These are phyloP conservation scores for Tinea pellionella DNA, from an alignment of 2,888 invertebrate species.

Conservation along the genomic window DNA sequence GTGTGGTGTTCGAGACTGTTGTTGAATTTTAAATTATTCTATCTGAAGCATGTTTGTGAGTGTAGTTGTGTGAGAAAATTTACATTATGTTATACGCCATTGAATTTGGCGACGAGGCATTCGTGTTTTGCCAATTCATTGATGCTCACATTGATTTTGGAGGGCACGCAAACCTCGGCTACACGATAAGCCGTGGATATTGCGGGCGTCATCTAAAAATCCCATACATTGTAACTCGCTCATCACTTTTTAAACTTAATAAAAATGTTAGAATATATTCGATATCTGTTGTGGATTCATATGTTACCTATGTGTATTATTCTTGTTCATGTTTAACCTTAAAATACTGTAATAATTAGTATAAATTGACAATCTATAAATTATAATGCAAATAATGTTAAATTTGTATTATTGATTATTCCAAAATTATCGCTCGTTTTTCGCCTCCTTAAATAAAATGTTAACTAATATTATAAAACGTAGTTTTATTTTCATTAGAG, in stretches of 20 bases:
- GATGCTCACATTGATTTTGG: background rate
- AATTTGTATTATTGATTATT: conserved; percentile 62
- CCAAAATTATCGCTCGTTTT: conserved; percentile 67
- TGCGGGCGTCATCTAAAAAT: background rate
- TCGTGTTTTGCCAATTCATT: too few relatives aligned
- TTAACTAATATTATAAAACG: conserved; percentile 55
- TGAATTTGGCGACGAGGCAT: conserved; percentile 20
- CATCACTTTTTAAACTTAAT: conserved; percentile 15
- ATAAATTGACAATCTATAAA: conserved; percentile 59
- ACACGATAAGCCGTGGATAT: background rate
- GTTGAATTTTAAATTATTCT: conserved; percentile 38
- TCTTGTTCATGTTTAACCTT: conserved; percentile 68
- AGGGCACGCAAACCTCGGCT: too few relatives aligned
- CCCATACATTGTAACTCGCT: background rate
- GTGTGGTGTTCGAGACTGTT: conserved; percentile 33
- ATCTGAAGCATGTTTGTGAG: conserved; percentile 22
- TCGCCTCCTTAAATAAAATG: conserved; percentile 69
- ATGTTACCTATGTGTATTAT: conserved; percentile 43
- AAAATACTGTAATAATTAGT: conserved; percentile 61
- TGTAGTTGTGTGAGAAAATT: background rate
- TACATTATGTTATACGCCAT: conserved; percentile 16
- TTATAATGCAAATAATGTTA: conserved; percentile 57
- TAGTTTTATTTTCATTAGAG: conserved; percentile 34
- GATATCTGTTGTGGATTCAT: conserved; percentile 29
- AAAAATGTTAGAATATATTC: background rate